Evolutionary conservation across 1,140 invertebrate species (phyloP).

Genomic region (Rhyacophila brunnea): DNA sequence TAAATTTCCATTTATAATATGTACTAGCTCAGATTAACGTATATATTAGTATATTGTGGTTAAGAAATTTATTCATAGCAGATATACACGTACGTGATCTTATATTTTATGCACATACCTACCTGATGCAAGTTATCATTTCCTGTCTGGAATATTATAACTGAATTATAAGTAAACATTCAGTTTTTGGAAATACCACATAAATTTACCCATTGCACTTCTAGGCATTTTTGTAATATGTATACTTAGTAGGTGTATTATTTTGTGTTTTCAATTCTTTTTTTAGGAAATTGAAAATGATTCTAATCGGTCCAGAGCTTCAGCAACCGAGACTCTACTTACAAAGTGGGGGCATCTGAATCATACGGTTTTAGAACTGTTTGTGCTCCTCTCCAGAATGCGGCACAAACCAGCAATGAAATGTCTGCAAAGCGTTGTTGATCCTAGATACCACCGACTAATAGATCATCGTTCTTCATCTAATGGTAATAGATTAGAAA

Average conservation of each 20-base stretch:
- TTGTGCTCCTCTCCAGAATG: constrained; percentile 68
- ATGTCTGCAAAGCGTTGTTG: constrained; percentile 62
- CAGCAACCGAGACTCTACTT: constrained; percentile 75
- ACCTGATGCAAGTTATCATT: too few species aligned
- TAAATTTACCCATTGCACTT: too few species aligned
- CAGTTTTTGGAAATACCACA: not conserved
- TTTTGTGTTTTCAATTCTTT: not conserved
- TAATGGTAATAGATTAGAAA: too few species aligned
- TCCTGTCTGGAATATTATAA: not conserved
- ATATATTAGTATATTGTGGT: not conserved
- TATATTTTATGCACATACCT: too few species aligned
- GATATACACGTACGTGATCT: not conserved
- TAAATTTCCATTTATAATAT: too few species aligned
- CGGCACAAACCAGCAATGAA: constrained; percentile 71
- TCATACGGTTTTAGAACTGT: constrained; percentile 76
- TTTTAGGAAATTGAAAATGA: constrained; percentile 47
- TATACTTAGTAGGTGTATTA: too few species aligned
- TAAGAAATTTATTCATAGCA: not conserved
- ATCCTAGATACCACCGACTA: constrained; percentile 55
- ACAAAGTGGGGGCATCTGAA: constrained; percentile 77
- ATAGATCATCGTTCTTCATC: constrained; percentile 44
- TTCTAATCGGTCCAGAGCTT: constrained; percentile 53
- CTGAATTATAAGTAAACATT: too few species aligned
- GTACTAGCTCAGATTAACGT: too few species aligned
- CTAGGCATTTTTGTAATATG: too few species aligned